Conservation (phyloP, 2,113 vertebrate species). For the Cettia cetti region DNA sequence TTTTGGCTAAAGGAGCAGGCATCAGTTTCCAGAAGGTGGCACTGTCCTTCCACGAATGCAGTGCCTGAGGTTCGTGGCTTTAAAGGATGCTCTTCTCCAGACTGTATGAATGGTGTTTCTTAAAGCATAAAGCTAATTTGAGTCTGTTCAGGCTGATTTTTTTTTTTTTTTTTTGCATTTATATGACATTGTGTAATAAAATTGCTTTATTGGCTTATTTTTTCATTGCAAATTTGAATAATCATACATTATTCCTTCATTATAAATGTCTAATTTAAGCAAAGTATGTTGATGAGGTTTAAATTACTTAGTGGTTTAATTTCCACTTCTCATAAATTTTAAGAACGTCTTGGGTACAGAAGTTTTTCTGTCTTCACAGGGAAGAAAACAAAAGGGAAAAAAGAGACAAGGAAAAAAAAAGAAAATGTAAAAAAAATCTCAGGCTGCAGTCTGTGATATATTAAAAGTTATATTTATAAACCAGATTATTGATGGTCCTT, state of each 20-base stretch:
- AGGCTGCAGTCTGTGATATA: neutral
- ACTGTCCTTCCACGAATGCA: constrained; percentile 29
- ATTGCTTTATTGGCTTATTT: neutral
- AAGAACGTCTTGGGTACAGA: neutral
- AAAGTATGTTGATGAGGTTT: neutral
- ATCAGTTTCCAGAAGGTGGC: constrained; percentile 70
- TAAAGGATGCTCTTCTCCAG: neutral
- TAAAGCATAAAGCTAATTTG: neutral
- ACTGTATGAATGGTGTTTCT: neutral
- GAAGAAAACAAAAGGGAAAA: neutral
- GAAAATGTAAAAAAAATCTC: neutral
- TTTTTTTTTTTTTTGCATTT: neutral
- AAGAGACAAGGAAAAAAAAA: neutral
- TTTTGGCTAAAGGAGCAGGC: neutral
- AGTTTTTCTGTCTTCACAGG: neutral
- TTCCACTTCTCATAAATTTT: neutral
- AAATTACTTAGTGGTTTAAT: constrained; percentile 17
- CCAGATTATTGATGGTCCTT: neutral
- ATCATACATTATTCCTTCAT: neutral
- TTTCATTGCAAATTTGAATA: constrained; percentile 3
- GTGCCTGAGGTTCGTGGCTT: neutral
- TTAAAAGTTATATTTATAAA: neutral
- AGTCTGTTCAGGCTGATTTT: neutral
- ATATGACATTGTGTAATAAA: neutral
- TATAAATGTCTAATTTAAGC: neutral